Evolutionary conservation across 2,888 invertebrate species (phyloP).

Genomic region (Melieria crassipennis): DNA sequence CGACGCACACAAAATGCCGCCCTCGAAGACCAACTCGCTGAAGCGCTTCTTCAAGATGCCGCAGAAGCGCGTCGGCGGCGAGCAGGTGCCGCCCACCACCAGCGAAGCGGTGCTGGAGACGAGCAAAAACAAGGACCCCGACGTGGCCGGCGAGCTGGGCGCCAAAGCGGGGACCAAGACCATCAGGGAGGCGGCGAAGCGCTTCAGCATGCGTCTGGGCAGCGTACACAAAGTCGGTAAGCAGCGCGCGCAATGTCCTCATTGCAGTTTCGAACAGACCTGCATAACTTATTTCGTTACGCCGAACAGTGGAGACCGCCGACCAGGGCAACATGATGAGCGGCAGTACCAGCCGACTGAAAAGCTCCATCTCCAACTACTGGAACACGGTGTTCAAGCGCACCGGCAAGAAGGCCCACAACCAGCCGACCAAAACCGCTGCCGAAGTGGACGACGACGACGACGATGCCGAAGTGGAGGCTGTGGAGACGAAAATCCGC

Average conservation of each 20-base stretch:
- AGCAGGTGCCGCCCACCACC: conserved; percentile 7
- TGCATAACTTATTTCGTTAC: background rate
- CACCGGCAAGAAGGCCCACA: conserved; percentile 1
- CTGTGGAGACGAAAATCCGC: conserved; percentile 13
- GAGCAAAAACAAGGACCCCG: conserved; percentile 1
- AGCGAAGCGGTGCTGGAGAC: conserved; percentile 1
- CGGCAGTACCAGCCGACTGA: conserved; percentile 40
- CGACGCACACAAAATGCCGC: conserved; percentile 35
- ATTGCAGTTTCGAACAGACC: conserved; percentile 16
- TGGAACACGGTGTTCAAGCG: conserved; percentile 57
- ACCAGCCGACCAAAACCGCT: background rate
- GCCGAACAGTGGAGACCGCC: conserved; percentile 1
- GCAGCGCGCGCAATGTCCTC: background rate
- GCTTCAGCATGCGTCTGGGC: conserved; percentile 38
- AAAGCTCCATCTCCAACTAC: conserved; percentile 53
- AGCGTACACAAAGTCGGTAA: conserved; percentile 27
- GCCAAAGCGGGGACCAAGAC: background rate
- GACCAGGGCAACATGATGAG: conserved; percentile 6
- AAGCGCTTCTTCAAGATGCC: conserved; percentile 56
- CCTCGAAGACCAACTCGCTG: conserved; percentile 48
- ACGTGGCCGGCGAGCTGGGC: background rate
- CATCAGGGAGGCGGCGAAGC: conserved; percentile 18
- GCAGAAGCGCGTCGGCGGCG: conserved; percentile 39
- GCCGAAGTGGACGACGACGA: background rate
- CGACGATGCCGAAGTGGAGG: conserved; percentile 18